phyloP scores from a whole-genome alignment of 2,797 vertebrate species.

The Hapalemur alaotrensis region DNA sequence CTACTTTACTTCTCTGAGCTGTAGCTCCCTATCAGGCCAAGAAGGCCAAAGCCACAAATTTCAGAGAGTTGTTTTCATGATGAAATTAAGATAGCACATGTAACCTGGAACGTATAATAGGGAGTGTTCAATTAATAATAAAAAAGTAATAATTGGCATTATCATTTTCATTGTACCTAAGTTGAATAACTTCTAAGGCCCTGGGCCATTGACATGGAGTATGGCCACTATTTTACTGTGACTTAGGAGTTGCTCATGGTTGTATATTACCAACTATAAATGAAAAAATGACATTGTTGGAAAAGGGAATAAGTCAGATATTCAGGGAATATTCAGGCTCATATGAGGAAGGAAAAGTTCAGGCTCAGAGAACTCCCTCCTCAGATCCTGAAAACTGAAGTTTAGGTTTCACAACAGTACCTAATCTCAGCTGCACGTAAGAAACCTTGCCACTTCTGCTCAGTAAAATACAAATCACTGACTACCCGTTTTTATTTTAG shows the following conservation, averaged over 20 bases:
- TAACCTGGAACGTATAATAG: not conserved
- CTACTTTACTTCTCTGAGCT: not conserved
- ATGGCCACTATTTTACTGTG: not conserved
- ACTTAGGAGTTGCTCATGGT: slow-evolving; percentile 9
- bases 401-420: slow-evolving; percentile 58
- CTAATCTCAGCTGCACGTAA: slow-evolving; percentile 52
- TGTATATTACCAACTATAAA: not conserved
- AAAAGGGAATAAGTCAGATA: slow-evolving; percentile 4
- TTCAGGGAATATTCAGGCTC: not conserved
- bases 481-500: slow-evolving; percentile 71
- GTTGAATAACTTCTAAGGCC: not conserved
- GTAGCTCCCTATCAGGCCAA: not conserved
- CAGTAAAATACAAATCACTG: slow-evolving; percentile 68
- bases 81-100: not conserved
- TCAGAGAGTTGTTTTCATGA: not conserved
- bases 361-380: not conserved
- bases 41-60: not conserved
- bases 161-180: not conserved
- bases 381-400: not conserved
- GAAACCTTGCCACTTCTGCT: slow-evolving; percentile 60
- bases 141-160: not conserved
- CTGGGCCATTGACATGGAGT: not conserved
- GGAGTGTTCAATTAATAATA: not conserved
- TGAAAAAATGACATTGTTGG: not conserved
- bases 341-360: not conserved